Conservation (phyloP, 2,888 invertebrate genomes). For the Chaetogeoica ovagalla region DNA sequence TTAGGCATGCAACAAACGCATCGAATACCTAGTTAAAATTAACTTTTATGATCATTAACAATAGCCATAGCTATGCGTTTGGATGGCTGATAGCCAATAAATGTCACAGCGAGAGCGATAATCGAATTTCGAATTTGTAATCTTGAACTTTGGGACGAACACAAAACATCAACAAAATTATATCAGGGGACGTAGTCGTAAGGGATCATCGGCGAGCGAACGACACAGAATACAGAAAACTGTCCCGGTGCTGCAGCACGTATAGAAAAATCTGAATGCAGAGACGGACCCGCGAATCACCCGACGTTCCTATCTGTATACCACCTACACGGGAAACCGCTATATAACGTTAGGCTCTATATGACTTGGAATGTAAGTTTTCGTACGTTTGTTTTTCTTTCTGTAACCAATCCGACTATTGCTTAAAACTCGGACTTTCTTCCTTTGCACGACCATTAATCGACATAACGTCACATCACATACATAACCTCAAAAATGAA, state of each 20-base stretch:
- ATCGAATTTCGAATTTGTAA: constrained; percentile 9
- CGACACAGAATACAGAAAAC: too few relatives aligned
- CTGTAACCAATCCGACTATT: constrained; percentile 14
- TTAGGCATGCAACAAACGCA: background rate
- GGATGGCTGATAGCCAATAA: constrained; percentile 34
- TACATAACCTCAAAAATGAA: constrained; percentile 44
- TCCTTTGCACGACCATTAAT: background rate
- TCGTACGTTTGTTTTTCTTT: background rate
- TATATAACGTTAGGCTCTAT: background rate
- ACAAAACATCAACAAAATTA: background rate
- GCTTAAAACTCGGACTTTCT: too few relatives aligned
- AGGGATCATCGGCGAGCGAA: too few relatives aligned
- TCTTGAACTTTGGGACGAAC: background rate
- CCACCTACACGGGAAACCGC: background rate
- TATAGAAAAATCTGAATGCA: too few relatives aligned
- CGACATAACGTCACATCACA: background rate
- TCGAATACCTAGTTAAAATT: constrained; percentile 37
- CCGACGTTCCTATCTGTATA: background rate
- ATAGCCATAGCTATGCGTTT: constrained; percentile 28
- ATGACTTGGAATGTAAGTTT: background rate
- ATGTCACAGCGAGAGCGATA: background rate
- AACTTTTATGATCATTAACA: constrained; percentile 37
- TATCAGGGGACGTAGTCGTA: too few relatives aligned
- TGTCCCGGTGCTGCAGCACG: too few relatives aligned
- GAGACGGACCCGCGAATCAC: background rate